Evolutionary conservation across 2,888 invertebrate species (phyloP).

Genomic region (Ommatoiulus sabulosus): DNA sequence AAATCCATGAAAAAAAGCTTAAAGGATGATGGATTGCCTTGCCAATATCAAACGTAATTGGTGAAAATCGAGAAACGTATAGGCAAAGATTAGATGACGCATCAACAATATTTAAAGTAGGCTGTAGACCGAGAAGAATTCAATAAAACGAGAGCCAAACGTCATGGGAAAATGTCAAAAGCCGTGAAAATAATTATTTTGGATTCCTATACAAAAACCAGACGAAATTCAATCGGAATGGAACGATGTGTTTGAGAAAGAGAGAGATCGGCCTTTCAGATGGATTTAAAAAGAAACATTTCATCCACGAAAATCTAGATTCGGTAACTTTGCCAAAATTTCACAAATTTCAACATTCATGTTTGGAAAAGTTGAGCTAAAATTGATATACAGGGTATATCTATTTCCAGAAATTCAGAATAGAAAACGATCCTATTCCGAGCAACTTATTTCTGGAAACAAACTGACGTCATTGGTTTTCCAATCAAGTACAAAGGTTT

Average conservation of each 20-base stretch:
- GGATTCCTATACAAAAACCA: not conserved
- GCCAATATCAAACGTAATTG: constrained; percentile 47
- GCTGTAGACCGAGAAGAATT: not conserved
- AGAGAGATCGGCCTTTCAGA: not conserved
- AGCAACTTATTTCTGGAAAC: too few species aligned
- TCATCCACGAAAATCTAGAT: too few species aligned
- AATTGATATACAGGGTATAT: too few species aligned
- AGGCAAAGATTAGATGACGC: constrained; percentile 44
- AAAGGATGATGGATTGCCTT: constrained; percentile 48
- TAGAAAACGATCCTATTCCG: too few species aligned
- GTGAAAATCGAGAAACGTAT: constrained; percentile 32
- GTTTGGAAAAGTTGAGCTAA: too few species aligned
- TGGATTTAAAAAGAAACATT: not conserved
- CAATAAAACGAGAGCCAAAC: not conserved
- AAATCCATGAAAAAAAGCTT: constrained; percentile 16
- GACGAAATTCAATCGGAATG: not conserved
- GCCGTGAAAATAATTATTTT: constrained; percentile 15
- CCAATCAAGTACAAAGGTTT: too few species aligned
- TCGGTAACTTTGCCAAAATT: too few species aligned
- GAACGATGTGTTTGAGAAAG: not conserved
- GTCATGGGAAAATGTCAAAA: not conserved
- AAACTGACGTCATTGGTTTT: too few species aligned
- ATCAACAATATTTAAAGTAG: constrained; percentile 44
- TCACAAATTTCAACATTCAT: too few species aligned
- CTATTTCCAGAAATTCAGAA: too few species aligned